Conservation (phyloP, 2,797 vertebrate species). For the Catostomus latipinnis region DNA sequence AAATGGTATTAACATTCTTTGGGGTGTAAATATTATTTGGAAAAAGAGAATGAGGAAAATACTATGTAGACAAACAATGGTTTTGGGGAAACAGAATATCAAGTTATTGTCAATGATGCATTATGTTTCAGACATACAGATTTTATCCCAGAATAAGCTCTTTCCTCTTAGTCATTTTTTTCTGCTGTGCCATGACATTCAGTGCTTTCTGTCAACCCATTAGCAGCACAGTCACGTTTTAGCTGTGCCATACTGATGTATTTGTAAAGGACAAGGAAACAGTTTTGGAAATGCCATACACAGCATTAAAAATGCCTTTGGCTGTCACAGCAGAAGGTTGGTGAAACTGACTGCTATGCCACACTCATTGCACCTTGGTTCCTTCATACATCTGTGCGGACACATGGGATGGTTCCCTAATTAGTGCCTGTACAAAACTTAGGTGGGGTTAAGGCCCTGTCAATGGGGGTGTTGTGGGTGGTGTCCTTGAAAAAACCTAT, state of each 20-base stretch:
- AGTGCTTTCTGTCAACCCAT: conserved; percentile 12
- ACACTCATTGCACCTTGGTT: conserved; percentile 38
- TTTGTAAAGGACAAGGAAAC: conserved; percentile 44
- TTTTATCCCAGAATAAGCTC: neutral
- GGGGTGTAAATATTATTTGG: neutral
- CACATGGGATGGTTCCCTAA: conserved; percentile 56
- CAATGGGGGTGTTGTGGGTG: conserved; percentile 32
- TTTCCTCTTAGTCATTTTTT: neutral
- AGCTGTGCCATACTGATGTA: conserved; percentile 7
- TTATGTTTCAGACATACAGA: neutral
- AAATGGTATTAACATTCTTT: neutral
- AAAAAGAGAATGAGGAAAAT: neutral
- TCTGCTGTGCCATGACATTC: neutral
- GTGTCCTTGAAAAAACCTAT: conserved; percentile 55
- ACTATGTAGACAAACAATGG: neutral
- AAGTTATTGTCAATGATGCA: neutral
- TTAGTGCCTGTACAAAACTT: conserved; percentile 56
- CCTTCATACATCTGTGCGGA: conserved; percentile 21
- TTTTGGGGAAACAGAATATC: neutral
- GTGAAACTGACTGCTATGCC: conserved; percentile 49
- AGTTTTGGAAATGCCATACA: conserved; percentile 41
- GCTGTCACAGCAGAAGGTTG: conserved; percentile 55
- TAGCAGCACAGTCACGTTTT: conserved; percentile 6
- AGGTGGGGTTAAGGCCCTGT: conserved; percentile 59
- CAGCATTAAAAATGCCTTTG: conserved; percentile 56